Base-by-base conservation (phyloP, 2,888 invertebrate species). In the Leucoma salicis region DNA sequence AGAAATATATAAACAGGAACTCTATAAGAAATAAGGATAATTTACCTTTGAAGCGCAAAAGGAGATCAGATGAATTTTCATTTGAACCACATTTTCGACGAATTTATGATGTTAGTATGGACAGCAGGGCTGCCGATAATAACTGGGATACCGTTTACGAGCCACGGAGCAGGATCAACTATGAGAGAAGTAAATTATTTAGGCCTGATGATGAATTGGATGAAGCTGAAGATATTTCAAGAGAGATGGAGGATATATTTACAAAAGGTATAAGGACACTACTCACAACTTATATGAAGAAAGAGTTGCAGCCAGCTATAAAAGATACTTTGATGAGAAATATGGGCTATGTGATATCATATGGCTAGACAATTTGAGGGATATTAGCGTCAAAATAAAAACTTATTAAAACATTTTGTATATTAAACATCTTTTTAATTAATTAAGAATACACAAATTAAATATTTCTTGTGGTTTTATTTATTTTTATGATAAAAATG, bases 261-360 rank as follows among this genome's bases (percentile, higher is more conserved):
- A 91, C 96, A 0, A 93, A 94, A 76, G 95, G 96, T n/a, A 95
- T 96, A 31, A 91, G 95, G 56, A 94, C 95, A 11, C 90, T 96
- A 32, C 74, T 96, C 31, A 95, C 95, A 0, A 94, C 94, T 15
- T 96, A 96, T 63, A 95, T 96, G 94, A 95, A 96, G 71, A 93
- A 93, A 54, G 94, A 95, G 63, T 75, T 96, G 35, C 95, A 96
- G 64, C 95, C 95, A 6, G 95, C 96, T 27, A 95, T 96, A 40
- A 95, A 95, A 71, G 96, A 96, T 67, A 95, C 96, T 0, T 83
- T 96, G 18, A 95, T 96, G 96, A 91, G 94, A 51, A 95, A 95
- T 71, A 94, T 96, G 94, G 96, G 96, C 4, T 96, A 96, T 74
- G 95, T 95, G 29, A 92, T 96, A 63, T 96, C 96, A 42, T 96